Evolutionary conservation across 2,113 vertebrate genomes (phyloP).

Genomic region (Podiceps cristatus): DNA sequence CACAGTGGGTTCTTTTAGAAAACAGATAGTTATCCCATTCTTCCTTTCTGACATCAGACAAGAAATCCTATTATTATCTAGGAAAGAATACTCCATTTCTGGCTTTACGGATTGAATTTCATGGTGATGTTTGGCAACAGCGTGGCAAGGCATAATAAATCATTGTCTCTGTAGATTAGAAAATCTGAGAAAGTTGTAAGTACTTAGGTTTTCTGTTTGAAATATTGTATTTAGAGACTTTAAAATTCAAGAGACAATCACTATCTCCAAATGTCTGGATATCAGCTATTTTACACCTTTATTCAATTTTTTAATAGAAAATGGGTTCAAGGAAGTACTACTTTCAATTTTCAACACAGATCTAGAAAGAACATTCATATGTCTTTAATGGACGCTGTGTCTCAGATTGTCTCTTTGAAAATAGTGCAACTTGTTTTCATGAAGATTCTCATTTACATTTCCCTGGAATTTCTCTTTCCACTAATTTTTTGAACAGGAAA

Average conservation of each 20-base stretch:
- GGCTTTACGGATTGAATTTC: background rate
- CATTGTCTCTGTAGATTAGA: background rate
- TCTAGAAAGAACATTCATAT: background rate
- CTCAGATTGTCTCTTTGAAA: background rate
- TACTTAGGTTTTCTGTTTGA: background rate
- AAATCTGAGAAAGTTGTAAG: background rate
- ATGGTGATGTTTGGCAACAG: background rate
- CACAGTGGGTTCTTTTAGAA: background rate
- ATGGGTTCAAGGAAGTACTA: background rate
- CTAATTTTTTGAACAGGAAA: background rate
- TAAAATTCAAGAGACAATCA: background rate
- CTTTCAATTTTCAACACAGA: background rate
- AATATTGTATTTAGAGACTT: background rate
- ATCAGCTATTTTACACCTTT: background rate
- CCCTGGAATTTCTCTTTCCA: background rate
- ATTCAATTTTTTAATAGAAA: slow-evolving; percentile 40
- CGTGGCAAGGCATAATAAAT: background rate
- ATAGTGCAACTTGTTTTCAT: background rate
- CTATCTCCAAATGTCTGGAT: background rate
- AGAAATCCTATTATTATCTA: background rate
- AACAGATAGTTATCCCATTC: background rate
- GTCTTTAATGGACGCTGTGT: background rate
- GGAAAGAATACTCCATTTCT: background rate
- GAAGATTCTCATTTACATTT: background rate
- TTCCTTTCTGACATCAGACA: background rate